Evolutionary conservation across 2,797 vertebrate species (phyloP).

Genomic region (Momotus momota): DNA sequence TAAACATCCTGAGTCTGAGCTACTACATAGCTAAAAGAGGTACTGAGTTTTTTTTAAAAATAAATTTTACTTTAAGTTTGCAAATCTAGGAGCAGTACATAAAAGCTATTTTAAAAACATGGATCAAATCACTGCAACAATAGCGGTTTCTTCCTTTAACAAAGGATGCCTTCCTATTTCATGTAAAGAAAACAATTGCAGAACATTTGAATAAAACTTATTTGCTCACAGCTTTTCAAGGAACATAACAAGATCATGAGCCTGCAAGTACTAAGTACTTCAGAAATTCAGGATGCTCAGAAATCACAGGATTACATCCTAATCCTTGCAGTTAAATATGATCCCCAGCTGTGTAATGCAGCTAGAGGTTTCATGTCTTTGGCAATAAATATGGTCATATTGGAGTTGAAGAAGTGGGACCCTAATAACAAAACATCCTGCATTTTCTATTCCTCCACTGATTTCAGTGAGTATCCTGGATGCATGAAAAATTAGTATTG

Average conservation of each 20-base stretch:
- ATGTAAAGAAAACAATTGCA: background rate
- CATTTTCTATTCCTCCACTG: slow-evolving; percentile 1
- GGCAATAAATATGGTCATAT: background rate
- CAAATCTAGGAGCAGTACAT: background rate
- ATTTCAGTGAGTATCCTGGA: background rate
- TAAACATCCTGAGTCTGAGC: background rate
- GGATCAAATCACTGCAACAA: background rate
- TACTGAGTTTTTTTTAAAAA: background rate
- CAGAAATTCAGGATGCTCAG: slow-evolving; percentile 24
- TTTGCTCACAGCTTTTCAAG: background rate
- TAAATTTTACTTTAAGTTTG: background rate
- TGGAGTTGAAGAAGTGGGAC: background rate
- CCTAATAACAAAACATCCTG: background rate
- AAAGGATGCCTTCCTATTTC: background rate
- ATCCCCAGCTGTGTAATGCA: slow-evolving; percentile 34
- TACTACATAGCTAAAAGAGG: background rate
- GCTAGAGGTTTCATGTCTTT: slow-evolving; percentile 30
- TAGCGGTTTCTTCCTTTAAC: background rate
- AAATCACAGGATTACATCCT: slow-evolving; percentile 42
- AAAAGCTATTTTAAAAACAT: background rate
- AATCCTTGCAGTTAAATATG: slow-evolving; percentile 37
- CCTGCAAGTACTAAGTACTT: background rate
- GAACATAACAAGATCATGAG: background rate
- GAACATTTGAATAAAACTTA: background rate
- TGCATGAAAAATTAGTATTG: background rate